These are phyloP conservation scores for Luscinia megarhynchos DNA, from an alignment of 2,797 vertebrate species.

Conservation along the genomic window DNA sequence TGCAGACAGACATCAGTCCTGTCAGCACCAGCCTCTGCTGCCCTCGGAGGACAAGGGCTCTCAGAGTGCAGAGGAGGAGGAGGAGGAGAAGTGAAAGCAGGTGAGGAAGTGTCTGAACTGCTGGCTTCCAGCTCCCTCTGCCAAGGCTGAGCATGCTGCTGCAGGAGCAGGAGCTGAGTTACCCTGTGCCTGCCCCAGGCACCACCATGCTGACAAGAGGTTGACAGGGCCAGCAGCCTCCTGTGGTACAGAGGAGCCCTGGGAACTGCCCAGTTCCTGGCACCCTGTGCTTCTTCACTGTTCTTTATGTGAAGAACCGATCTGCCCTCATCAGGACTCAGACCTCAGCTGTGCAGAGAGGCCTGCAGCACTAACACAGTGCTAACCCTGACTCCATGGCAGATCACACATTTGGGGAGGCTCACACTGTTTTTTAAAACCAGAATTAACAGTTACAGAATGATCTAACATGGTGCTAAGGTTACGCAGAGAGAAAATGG, in stretches of 20 bases:
- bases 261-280: neutral
- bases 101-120: neutral
- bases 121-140: neutral
- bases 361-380: neutral
- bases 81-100: neutral
- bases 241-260: neutral
- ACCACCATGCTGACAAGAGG: neutral
- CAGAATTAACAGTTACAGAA: neutral
- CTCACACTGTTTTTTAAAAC: neutral
- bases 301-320: neutral
- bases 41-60: constrained; percentile 43
- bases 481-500: neutral
- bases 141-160: neutral
- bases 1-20: neutral
- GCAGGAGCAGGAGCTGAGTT: neutral
- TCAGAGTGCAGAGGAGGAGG: neutral
- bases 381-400: neutral
- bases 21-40: constrained; percentile 58
- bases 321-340: neutral
- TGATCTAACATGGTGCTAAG: neutral
- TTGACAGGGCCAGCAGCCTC: neutral
- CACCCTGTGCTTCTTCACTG: neutral
- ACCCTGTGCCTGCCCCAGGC: neutral
- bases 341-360: neutral
- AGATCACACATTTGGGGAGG: neutral